Conservation (phyloP, 2,888 invertebrate species). For the Orchestes rusci region DNA sequence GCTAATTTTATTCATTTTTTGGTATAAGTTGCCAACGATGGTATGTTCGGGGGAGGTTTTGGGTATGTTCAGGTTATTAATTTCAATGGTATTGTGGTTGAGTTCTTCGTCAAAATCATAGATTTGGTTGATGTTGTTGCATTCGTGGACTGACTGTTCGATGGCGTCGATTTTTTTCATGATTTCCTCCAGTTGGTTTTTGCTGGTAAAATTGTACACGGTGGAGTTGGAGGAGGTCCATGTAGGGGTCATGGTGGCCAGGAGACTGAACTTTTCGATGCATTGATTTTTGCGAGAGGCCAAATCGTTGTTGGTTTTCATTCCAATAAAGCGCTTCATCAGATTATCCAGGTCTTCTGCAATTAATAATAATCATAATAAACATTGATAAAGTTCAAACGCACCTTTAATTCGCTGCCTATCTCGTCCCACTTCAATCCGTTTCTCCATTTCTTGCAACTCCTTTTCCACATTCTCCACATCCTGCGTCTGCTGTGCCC, state of each 20-base stretch:
- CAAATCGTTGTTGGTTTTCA: too few species aligned
- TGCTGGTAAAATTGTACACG: too few species aligned
- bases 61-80: slow-evolving; percentile 16
- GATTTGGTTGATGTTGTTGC: slow-evolving; percentile 9
- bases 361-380: too few species aligned
- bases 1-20: slow-evolving; percentile 17
- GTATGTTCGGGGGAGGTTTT: slow-evolving; percentile 9
- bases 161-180: slow-evolving; percentile 8
- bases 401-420: too few species aligned
- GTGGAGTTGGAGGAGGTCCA: too few species aligned
- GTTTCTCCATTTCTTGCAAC: slow-evolving; percentile 9
- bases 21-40: slow-evolving; percentile 18
- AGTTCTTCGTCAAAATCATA: slow-evolving; percentile 22
- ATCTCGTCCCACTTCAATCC: too few species aligned
- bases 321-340: too few species aligned
- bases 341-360: too few species aligned
- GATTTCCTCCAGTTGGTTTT: slow-evolving; percentile 8
- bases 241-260: too few species aligned
- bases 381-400: too few species aligned
- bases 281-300: slow-evolving; percentile 23
- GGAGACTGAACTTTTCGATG: slow-evolving; percentile 15
- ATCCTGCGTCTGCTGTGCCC: slow-evolving; percentile 27
- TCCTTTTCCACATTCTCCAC: slow-evolving; percentile 25
- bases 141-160: not conserved
- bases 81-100: slow-evolving; percentile 12